Evolutionary conservation across 2,888 invertebrate species (phyloP).

Genomic region (Cinara cedri): DNA sequence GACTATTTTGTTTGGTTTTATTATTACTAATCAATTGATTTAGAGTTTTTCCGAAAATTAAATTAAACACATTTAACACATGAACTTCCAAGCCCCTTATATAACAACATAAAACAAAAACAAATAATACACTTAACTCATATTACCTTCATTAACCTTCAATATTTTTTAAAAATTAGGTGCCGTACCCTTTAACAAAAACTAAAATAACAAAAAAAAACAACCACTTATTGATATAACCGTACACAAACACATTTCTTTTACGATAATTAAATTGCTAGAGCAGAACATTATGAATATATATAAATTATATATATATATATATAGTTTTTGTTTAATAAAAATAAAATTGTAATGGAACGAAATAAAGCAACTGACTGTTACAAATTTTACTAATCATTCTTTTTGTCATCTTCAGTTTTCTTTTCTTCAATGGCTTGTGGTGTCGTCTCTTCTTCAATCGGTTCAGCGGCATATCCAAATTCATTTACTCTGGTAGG

Average conservation of each 20-base stretch:
- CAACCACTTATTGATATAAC: conserved; percentile 21
- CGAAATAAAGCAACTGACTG: conserved; percentile 32
- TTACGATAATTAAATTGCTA: conserved; percentile 26
- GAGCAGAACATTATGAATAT: conserved; percentile 16
- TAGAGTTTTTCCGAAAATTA: background rate
- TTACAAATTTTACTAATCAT: conserved; percentile 36
- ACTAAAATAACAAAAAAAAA: conserved; percentile 28
- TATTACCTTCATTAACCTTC: background rate
- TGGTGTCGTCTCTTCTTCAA: conserved; percentile 23
- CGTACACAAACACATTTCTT: conserved; percentile 13
- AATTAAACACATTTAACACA: background rate
- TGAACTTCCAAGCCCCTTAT: conserved; percentile 11
- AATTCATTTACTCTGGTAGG: conserved; percentile 94
- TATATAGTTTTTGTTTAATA: conserved; percentile 6
- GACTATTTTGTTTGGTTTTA: too few relatives aligned
- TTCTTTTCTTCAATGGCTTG: conserved; percentile 39
- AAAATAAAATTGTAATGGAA: conserved; percentile 26
- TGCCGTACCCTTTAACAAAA: conserved; percentile 41
- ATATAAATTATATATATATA: too few relatives aligned
- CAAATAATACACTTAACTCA: conserved; percentile 16
- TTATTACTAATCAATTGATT: too few relatives aligned
- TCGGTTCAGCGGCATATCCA: conserved; percentile 87
- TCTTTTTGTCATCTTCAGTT: conserved; percentile 53
- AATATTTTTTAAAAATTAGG: conserved; percentile 33
- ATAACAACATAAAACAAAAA: conserved; percentile 25